phyloP scores from a whole-genome alignment of 2,888 invertebrate species.

The Arge pagana region DNA sequence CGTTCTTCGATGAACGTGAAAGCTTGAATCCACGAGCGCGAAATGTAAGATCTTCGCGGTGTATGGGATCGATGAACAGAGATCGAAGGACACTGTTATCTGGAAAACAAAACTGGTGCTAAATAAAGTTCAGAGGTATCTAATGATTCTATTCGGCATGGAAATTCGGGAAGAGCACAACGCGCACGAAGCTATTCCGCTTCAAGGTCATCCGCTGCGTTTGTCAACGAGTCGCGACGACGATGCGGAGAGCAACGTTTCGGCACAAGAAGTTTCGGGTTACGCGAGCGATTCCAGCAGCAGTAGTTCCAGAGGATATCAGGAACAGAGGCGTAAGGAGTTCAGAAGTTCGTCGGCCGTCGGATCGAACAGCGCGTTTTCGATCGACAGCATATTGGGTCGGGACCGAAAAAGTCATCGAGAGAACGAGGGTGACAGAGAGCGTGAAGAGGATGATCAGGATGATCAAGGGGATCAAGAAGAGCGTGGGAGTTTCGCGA shows the following conservation, averaged over 20 bases:
- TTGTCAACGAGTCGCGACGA: background rate
- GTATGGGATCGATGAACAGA: too few species aligned
- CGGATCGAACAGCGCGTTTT: conserved; percentile 47
- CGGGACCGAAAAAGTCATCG: conserved; percentile 24
- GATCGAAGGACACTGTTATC: too few species aligned
- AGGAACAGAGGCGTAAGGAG: conserved; percentile 21
- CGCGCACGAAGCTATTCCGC: too few species aligned
- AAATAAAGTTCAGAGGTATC: conserved; percentile 25
- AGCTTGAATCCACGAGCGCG: too few species aligned
- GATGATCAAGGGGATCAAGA: conserved; percentile 33
- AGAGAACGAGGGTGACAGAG: conserved; percentile 30
- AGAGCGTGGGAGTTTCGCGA: conserved; percentile 33
- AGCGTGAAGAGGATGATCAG: conserved; percentile 15
- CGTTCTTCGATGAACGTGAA: too few species aligned
- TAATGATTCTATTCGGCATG: conserved; percentile 30
- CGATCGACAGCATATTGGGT: conserved; percentile 50
- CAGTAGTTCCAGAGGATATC: conserved; percentile 34
- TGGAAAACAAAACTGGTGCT: too few species aligned
- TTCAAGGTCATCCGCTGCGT: too few species aligned
- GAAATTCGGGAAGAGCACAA: conserved; percentile 33
- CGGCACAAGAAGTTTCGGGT: conserved; percentile 2
- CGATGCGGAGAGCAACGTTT: background rate
- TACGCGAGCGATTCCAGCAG: conserved; percentile 45
- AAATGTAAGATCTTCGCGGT: too few species aligned
- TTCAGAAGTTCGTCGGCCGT: conserved; percentile 30